A percentile compares a stretch with the other conserved stretches of the same genome.
Conservation (phyloP, 2,113 vertebrate genomes). For the Hippocampus abdominalis region DNA sequence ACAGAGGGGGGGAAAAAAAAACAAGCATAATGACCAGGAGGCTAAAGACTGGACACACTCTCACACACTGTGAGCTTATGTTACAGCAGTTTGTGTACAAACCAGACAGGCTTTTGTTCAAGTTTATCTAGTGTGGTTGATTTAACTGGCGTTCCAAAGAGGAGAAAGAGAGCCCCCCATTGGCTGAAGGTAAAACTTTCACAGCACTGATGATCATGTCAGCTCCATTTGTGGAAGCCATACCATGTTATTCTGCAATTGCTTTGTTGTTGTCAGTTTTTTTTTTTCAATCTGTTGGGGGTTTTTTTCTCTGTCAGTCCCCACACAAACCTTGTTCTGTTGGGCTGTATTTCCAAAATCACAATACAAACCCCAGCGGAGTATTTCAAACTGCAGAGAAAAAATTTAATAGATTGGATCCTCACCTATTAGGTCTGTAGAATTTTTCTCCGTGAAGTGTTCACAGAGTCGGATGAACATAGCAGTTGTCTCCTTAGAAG, state of each 20-base stretch:
- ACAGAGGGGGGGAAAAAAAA: slow-evolving; percentile 35
- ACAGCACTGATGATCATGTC: not conserved
- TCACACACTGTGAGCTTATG: slow-evolving; percentile 52
- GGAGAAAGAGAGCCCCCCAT: slow-evolving; percentile 52
- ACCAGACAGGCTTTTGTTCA: slow-evolving; percentile 4
- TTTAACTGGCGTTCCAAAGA: not conserved
- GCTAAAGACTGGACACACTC: slow-evolving; percentile 32
- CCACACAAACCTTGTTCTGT: not conserved
- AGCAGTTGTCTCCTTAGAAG: slow-evolving; percentile 83
- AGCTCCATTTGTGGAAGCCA: not conserved
- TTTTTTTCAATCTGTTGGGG: too few relatives aligned
- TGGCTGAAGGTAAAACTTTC: slow-evolving; percentile 33
- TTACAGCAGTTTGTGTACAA: slow-evolving; percentile 17
- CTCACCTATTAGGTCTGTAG: slow-evolving; percentile 90
- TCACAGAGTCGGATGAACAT: slow-evolving; percentile 89
- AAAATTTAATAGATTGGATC: not conserved
- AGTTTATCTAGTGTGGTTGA: slow-evolving; percentile 4
- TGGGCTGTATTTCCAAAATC: not conserved
- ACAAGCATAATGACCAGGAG: slow-evolving; percentile 45
- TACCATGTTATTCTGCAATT: too few relatives aligned
- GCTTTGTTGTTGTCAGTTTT: too few relatives aligned
- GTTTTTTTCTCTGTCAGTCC: not conserved
- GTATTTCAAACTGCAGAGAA: not conserved
- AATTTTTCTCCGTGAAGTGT: slow-evolving; percentile 87
- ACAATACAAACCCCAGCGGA: not conserved